Conservation (phyloP, 2,888 invertebrate genomes). For the Harmothoe impar region DNA sequence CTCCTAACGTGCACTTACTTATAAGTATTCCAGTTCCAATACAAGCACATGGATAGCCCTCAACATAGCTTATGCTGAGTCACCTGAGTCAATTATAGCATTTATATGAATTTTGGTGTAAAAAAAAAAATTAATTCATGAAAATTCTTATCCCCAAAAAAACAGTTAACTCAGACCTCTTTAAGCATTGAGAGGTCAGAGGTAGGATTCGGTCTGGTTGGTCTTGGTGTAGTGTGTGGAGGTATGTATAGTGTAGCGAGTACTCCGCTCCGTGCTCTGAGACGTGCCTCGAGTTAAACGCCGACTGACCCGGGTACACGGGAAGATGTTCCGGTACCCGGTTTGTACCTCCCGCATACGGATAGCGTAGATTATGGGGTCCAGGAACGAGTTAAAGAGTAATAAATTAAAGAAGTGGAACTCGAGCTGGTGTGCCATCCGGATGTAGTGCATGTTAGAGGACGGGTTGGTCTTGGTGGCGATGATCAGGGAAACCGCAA, state of each 20-base stretch:
- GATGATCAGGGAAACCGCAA: slow-evolving; percentile 73
- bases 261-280: slow-evolving; percentile 29
- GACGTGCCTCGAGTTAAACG: neutral
- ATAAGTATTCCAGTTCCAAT: no score
- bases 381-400: slow-evolving; percentile 66
- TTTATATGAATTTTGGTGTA: no score
- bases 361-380: slow-evolving; percentile 69
- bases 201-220: slow-evolving; percentile 41
- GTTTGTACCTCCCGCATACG: slow-evolving; percentile 68
- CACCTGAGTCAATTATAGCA: no score
- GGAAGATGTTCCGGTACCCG: slow-evolving; percentile 62
- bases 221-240: neutral
- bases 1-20: no score
- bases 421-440: slow-evolving; percentile 40
- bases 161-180: no score
- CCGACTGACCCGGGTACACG: neutral
- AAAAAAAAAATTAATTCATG: no score
- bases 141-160: no score
- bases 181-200: neutral
- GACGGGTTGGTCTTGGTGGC: slow-evolving; percentile 38
- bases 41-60: no score
- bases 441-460: slow-evolving; percentile 43
- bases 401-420: slow-evolving; percentile 66
- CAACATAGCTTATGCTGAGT: no score
- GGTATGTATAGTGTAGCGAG: slow-evolving; percentile 2